Evolutionary conservation across 2,797 vertebrate genomes (phyloP), one percentile per base, ranked within the genome.

Genomic region (Dallia pectoralis): DNA sequence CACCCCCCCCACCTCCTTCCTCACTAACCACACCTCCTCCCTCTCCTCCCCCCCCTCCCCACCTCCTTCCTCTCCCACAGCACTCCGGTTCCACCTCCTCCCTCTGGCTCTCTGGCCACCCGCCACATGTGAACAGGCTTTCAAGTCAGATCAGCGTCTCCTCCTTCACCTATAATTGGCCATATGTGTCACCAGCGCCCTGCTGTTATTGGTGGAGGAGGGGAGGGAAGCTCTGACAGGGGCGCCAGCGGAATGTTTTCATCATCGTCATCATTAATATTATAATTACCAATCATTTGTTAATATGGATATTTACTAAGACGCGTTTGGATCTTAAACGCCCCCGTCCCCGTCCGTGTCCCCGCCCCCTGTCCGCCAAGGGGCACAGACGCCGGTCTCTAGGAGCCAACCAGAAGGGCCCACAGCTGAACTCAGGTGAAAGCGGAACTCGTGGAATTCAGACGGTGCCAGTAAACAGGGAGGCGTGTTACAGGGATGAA

Each of bases 101-200:
- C 83, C 82, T 44, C 76, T 79, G 86, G 86, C 83, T 74, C 86
- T 79, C 87, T 89, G 86, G 89, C 91, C 88, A 88, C 86, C 89
- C 87, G 80, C 87, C 85, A 91, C 74, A 89, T 92, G 91, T 91
- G 91, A 93, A 91, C 87, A 91, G 86, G 90, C 87, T 91, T 91
- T 92, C 89, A 89, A 85, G 87, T 90, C 86, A 74, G 84, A 92
- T 92, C 89, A 91, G 87, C 88, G 87, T 92, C 87, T 89, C 87
- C 84, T 85, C 88, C 85, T 91, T 87, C 87, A 88, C 86, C 86
- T 91, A 86, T 93, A 92, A 93, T 93, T 93, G 91, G 91, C 91
- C 91, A 92, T 91, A 92, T 91, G 89, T 91, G 92, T 93, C 89
- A 91, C 86, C 75, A 81, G 84, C 85, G 81, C 81, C 88, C 85